Evolutionary conservation across 2,113 vertebrate genomes (phyloP), one percentile per base, ranked within the genome.

Genomic region (Cyanoramphus novaezelandiae): DNA sequence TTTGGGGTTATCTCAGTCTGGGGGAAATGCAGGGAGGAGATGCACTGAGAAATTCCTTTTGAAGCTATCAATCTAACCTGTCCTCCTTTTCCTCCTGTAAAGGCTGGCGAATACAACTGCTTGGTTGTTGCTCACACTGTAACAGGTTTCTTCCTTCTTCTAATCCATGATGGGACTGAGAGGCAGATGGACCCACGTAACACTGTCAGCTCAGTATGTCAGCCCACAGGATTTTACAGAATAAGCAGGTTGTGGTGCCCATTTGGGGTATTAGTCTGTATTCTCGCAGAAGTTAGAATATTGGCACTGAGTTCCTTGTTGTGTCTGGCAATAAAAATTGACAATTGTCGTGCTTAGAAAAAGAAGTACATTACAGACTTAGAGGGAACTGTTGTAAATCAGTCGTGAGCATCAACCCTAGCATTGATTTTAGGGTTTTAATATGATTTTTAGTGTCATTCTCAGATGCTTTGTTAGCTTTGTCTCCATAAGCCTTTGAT

Each of bases 361-460:
- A 83, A 50, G 13, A 81, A 88, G 74, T 27, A 18, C 9, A 2
- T 49, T 70, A 41, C 2, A 1, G 49, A 55, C 31, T 47, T 86
- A 71, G 21, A 78, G 33, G 47, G n/a, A 91, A 76, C 55, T 64
- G 47, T 64, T 92, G 83, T 47, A 85, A 37, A 89, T 92, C 27
- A n/a, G 39, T 82, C 72, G 35, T 87, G 39, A 53, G 29, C 52
- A 71, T 59, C 75, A 76, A 88, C 23, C 79, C 31, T n/a, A 28
- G 25, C 43, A 62, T 28, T 72, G 69, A 79, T 79, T 76, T 28
- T 62, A 13, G 16, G 82, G 65, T 41, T 75, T 86, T 43, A 81
- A 52, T 81, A 44, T 86, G 2, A 83, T 78, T 90, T 95, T 86
- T 55, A 74, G 65, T 79, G 65, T 84, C 55, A 16, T 60, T 91